phyloP scores from a whole-genome alignment of 2,888 invertebrate genomes.

The Polia nebulosa region DNA sequence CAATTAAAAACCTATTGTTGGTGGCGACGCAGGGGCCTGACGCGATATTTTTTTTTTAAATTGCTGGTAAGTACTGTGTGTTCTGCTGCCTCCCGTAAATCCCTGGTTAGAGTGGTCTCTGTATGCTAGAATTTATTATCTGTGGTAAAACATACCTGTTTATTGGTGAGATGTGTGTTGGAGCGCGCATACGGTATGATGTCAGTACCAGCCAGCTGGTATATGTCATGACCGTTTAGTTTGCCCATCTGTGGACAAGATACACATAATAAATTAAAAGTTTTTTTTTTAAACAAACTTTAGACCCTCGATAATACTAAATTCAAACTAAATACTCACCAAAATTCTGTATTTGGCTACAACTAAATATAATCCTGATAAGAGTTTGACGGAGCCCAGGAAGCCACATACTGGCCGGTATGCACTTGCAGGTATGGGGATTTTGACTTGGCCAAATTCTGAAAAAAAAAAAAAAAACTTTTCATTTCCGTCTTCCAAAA shows the following conservation, averaged over 20 bases:
- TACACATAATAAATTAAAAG: neutral
- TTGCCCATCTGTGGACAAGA: conserved; percentile 92
- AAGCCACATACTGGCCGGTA: conserved; percentile 96
- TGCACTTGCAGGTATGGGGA: conserved; percentile 84
- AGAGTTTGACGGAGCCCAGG: conserved; percentile 95
- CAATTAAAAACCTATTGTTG: no score
- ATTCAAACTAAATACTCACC: conserved; percentile 82
- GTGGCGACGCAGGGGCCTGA: no score
- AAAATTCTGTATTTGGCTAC: conserved; percentile 96
- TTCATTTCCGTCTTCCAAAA: no score
- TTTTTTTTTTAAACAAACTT: no score
- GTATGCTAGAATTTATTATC: no score
- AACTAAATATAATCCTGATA: conserved; percentile 97
- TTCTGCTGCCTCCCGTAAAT: no score
- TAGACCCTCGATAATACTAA: no score
- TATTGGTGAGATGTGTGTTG: conserved; percentile 95
- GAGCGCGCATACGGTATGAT: conserved; percentile 96
- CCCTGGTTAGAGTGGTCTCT: no score
- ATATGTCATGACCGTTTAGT: conserved; percentile 95
- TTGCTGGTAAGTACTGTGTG: no score
- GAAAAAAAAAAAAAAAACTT: conserved; percentile 44
- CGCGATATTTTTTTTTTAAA: no score
- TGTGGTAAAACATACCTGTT: no score
- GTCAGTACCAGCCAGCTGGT: conserved; percentile 95
- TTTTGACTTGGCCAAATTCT: conserved; percentile 79